Evolutionary conservation across 2,113 vertebrate genomes (phyloP), one percentile per base, ranked within the genome.

Genomic region (Lontra canadensis): DNA sequence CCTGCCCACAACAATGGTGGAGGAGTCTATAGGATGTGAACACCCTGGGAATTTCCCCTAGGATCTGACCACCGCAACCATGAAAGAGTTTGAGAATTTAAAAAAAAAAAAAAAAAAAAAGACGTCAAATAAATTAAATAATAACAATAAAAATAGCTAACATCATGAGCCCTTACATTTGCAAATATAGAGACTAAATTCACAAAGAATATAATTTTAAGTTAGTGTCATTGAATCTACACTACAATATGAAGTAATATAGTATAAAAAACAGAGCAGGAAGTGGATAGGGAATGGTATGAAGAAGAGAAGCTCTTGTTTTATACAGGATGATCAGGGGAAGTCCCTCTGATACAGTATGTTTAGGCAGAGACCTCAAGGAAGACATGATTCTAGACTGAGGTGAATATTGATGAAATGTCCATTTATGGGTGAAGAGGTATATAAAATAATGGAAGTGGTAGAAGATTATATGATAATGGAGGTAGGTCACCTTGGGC

Each of bases 1-100:
- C 36, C 34, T 25, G 15, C 2, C 12, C 8, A 69, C 1, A 52
- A 1, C 6, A 55, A 18, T 34, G 1, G 12, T 4, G 25, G 13
- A 36, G 6, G 1, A 65, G 13, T 63, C 57, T 34, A n/a, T 3
- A 78, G 15, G 17, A 61, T 42, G 0, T 15, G 10, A 90, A 31
- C 0, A 42, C 21, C 3, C 34, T 61, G 49, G 17, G 31, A 81
- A 3, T 36, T 8, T 52, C 2, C 4, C 6, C 5, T 13, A 11
- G 6, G 7, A 39, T 61, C 63, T 81, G 2, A 7, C 5, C 23
- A 39, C 13, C 10, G 47, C 0, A 52, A 49, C 4, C 13, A 2
- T 31, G 15, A 34, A 34, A 44, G 29, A 29, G 44, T 17, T 14
- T 74, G 6, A 74, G 20, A 34, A 82, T 39, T 67, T 1, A 67